A percentile compares a stretch with the other conserved stretches of the same genome.
These are phyloP conservation scores for Sapajus apella DNA, from an alignment of 2,113 vertebrate genomes.

Conservation along the genomic window DNA sequence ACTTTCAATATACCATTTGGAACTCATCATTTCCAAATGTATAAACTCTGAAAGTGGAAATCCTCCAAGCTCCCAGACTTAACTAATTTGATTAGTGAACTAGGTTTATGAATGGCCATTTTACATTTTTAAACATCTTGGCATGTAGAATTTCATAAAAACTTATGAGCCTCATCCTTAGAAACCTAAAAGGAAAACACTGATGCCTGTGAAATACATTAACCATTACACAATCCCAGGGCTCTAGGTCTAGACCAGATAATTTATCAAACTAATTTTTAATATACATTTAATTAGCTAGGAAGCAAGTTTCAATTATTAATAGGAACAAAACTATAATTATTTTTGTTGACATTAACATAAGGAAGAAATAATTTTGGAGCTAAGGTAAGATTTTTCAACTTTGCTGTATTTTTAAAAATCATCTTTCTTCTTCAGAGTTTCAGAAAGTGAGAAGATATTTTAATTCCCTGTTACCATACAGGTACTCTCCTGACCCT, in stretches of 20 bases:
- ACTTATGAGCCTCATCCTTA: neutral
- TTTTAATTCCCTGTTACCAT: neutral
- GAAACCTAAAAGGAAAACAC: neutral
- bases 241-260: neutral
- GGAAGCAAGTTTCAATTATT: neutral
- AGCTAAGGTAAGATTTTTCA: neutral
- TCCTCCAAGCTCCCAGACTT: conserved; percentile 23
- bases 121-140: conserved; percentile 4
- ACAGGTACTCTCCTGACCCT: neutral
- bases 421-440: neutral
- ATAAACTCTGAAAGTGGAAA: conserved; percentile 41
- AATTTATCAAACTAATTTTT: neutral
- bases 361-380: neutral
- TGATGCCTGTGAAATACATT: neutral
- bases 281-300: neutral
- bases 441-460: neutral
- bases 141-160: conserved; percentile 22
- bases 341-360: neutral
- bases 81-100: conserved; percentile 43
- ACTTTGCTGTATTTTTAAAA: neutral
- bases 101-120: neutral
- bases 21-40: conserved; percentile 33
- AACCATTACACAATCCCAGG: neutral
- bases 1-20: conserved; percentile 47
- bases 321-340: neutral